A percentile compares a stretch with the other conserved stretches of the same genome.
Conservation (phyloP, 2,797 vertebrate species). For the Coregonus sp. region DNA sequence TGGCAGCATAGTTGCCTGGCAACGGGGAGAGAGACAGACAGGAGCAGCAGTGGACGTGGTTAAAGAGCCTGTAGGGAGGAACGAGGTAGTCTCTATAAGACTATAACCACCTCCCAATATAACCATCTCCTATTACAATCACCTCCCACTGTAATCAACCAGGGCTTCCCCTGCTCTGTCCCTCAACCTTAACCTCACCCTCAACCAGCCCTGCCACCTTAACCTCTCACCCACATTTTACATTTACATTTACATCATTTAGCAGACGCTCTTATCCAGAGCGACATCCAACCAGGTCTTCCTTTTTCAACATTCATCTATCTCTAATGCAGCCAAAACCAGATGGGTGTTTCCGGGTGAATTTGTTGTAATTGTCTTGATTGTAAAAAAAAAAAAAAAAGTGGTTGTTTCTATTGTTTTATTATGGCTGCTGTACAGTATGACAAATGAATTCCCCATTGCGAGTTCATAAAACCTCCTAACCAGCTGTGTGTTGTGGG, state of each 20-base stretch:
- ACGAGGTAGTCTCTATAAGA: conserved; percentile 28
- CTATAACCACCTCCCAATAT: not conserved
- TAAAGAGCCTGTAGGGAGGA: conserved; percentile 56
- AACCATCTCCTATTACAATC: too few relatives aligned
- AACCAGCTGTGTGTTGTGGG: not conserved
- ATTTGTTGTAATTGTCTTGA: not conserved
- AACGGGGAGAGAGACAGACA: conserved; percentile 72
- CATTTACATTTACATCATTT: too few relatives aligned
- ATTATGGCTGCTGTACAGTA: not conserved
- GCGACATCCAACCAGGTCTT: not conserved
- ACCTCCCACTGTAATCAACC: not conserved
- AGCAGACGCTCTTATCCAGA: too few relatives aligned
- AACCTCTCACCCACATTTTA: not conserved
- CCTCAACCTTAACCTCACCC: not conserved
- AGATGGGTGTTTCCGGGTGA: not conserved
- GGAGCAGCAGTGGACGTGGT: conserved; percentile 61
- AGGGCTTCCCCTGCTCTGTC: not conserved
- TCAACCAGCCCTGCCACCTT: not conserved
- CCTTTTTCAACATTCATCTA: not conserved
- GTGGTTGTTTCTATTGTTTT: not conserved
- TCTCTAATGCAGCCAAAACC: not conserved
- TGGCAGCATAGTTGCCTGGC: conserved; percentile 79
- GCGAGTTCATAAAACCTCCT: not conserved
- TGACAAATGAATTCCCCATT: too few relatives aligned
- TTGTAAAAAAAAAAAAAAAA: not conserved